These are phyloP conservation scores for Symphodus melops DNA, from an alignment of 2,113 vertebrate genomes.

Conservation along the genomic window DNA sequence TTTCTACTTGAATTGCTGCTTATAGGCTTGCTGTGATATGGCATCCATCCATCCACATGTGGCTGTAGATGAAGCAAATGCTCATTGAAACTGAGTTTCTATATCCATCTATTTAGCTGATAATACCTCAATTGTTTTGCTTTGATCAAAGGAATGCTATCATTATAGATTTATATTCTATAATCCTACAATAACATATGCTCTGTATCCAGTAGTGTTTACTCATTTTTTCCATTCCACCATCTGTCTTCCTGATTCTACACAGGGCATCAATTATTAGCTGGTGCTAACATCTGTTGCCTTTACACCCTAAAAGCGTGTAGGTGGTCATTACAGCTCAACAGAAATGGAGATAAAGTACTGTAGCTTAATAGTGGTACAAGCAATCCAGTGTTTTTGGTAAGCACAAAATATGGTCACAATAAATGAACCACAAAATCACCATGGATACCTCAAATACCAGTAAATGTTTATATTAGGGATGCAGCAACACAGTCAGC, in stretches of 20 bases:
- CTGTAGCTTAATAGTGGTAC: constrained; percentile 21
- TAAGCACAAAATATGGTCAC: constrained; percentile 22
- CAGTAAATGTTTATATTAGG: neutral
- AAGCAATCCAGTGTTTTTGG: constrained; percentile 24
- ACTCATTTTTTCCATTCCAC: neutral
- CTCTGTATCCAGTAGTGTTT: constrained; percentile 8
- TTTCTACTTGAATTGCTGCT: constrained; percentile 33
- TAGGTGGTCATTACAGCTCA: constrained; percentile 32
- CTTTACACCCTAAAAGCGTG: constrained; percentile 42
- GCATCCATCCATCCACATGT: constrained; percentile 16
- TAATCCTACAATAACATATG: constrained; percentile 3
- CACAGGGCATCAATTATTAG: constrained; percentile 30
- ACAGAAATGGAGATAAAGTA: constrained; percentile 29
- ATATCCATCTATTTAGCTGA: constrained; percentile 8
- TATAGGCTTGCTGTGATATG: constrained; percentile 23
- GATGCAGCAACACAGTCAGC: too few species aligned
- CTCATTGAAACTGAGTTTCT: neutral
- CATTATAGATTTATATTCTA: neutral
- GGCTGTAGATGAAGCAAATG: constrained; percentile 8
- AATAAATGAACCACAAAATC: constrained; percentile 18
- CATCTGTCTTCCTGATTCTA: constrained; percentile 20
- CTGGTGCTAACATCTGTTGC: constrained; percentile 49
- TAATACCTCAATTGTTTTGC: constrained; percentile 24
- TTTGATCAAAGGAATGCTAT: neutral
- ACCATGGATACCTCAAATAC: constrained; percentile 13